Conservation (phyloP, 2,113 vertebrate genomes). For the Carassius auratus region DNA sequence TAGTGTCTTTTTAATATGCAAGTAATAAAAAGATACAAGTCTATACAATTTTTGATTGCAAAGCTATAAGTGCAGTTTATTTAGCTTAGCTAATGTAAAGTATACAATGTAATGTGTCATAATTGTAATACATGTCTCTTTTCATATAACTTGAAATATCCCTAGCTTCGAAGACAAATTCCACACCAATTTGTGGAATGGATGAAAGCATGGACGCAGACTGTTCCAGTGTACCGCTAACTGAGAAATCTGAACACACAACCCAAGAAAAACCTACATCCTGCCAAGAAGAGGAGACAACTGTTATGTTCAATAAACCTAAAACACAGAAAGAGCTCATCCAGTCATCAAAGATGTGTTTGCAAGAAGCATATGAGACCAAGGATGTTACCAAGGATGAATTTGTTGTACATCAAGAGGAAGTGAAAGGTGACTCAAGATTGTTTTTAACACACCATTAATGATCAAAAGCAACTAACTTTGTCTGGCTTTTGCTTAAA, state of each 20-base stretch:
- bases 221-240: conserved; percentile 63
- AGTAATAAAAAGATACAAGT: background rate
- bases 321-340: conserved; percentile 63
- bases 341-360: conserved; percentile 60
- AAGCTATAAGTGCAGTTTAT: conserved; percentile 1
- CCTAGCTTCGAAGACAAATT: conserved; percentile 73
- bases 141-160: conserved; percentile 72
- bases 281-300: conserved; percentile 59
- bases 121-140: conserved; percentile 71
- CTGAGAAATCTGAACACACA: conserved; percentile 58
- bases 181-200: conserved; percentile 65
- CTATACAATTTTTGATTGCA: background rate
- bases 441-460: conserved; percentile 47
- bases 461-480: conserved; percentile 52
- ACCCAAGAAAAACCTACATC: conserved; percentile 50
- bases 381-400: conserved; percentile 66
- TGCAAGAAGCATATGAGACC: conserved; percentile 71
- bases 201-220: conserved; percentile 69
- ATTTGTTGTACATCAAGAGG: conserved; percentile 70
- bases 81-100: background rate
- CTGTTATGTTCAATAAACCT: conserved; percentile 61
- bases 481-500: conserved; percentile 43
- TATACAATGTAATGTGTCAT: conserved; percentile 52
- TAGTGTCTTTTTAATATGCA: background rate
- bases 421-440: conserved; percentile 74